Percentiles rank a stretch among this genome's conserved stretches.
Evolutionary conservation across 2,888 invertebrate species (phyloP).

Genomic region (Callinectes sapidus): DNA sequence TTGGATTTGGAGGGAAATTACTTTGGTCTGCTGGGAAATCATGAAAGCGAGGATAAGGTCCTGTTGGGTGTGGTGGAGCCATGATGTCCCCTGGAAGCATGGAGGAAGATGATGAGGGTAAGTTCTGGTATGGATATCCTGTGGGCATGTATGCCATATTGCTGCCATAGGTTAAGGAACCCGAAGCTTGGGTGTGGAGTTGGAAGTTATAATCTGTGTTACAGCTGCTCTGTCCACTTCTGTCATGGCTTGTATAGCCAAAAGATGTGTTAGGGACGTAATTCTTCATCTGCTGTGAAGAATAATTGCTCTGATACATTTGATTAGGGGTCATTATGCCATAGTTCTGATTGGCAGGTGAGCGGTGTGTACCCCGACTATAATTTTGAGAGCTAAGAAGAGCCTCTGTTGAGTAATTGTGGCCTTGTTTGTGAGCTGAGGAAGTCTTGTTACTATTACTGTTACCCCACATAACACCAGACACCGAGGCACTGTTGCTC

Average conservation of each 20-base stretch:
- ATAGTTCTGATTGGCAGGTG: conserved; percentile 70
- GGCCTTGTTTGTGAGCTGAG: conserved; percentile 64
- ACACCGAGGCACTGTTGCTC: conserved; percentile 52
- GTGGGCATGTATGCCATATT: conserved; percentile 72
- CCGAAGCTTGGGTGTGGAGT: conserved; percentile 67
- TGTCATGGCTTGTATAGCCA: conserved; percentile 67
- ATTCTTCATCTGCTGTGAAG: conserved; percentile 72
- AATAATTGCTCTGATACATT: conserved; percentile 70
- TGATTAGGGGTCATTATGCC: conserved; percentile 71
- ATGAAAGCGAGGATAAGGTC: conserved; percentile 70
- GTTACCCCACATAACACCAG: conserved; percentile 58
- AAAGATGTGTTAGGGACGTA: conserved; percentile 71
- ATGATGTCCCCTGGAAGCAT: conserved; percentile 71
- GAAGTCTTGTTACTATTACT: conserved; percentile 56
- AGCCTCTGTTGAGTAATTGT: conserved; percentile 71
- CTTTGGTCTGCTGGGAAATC: conserved; percentile 70
- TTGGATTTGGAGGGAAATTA: conserved; percentile 71
- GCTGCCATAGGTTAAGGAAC: conserved; percentile 69
- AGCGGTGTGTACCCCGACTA: conserved; percentile 64
- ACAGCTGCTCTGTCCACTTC: conserved; percentile 66
- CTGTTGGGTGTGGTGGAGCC: conserved; percentile 71
- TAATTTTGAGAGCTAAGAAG: conserved; percentile 71
- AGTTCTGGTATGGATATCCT: conserved; percentile 70
- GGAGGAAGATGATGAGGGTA: conserved; percentile 66
- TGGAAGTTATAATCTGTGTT: conserved; percentile 72